Base-by-base conservation (phyloP, 2,113 vertebrate species). In the Rhinolophus ferrumequinum region DNA sequence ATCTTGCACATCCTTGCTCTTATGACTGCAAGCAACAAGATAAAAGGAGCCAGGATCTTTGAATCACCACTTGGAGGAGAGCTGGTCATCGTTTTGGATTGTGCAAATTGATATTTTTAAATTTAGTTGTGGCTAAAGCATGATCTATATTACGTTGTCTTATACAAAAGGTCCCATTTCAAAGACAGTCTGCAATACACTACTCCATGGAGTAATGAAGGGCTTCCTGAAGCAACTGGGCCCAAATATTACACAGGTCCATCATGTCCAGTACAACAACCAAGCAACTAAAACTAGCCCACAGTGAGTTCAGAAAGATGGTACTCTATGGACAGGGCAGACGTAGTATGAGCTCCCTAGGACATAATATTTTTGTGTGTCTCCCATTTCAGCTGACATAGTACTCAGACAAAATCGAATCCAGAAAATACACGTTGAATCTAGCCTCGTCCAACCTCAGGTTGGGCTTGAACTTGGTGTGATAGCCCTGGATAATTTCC, bases 231-330 rank as follows among this genome's bases (percentile, higher is more conserved):
- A 79, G 33, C 28, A 47, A 28, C 6, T 0, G 6, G 50, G 13
- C 38, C 33, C 8, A 69, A 54, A 64, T 56, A 70, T 41, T 4
- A 14, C 16, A 18, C 9, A 80, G 13, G n/a, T 30, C 70, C 19
- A 18, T 3, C 4, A 0, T 54, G 18, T 38, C 16, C 5, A 10
- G 6, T 0, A 9, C 1, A 26, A 3, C 8, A 62, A 3, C 3
- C 6, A 15, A 67, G 67, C 54, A 38, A 47, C 56, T 9, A 13
- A 69, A 62, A 62, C 33, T 3, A 28, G 35, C 33, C 44, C 66
- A 67, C n/a, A 58, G n/a, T 10, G 50, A 79, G 52, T 47, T 67
- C 56, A 54, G 52, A 64, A 64, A 14, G 41, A 19, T 4, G 4
- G 21, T 4, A 26, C n/a, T 1, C 0, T 3, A 1, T 77, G 24